Evolutionary conservation across 2,797 vertebrate species (phyloP).

Genomic region (Salmo trutta): DNA sequence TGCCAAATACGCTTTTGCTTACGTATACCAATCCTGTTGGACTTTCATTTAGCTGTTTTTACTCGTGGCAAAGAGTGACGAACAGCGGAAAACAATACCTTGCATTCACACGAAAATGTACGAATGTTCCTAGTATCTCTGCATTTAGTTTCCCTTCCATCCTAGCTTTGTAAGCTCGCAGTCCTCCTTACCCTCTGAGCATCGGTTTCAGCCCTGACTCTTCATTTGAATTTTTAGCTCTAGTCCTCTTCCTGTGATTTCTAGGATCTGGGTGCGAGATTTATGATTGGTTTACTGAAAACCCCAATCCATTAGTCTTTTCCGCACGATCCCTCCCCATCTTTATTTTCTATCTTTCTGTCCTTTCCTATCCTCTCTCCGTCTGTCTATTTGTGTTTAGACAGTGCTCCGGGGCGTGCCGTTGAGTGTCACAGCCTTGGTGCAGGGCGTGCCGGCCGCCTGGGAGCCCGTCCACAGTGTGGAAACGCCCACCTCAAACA

Average conservation of each 20-base stretch:
- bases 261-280: conserved; percentile 53
- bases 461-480: conserved; percentile 82
- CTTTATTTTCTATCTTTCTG: conserved; percentile 11
- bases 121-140: conserved; percentile 22
- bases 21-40: conserved; percentile 28
- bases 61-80: not conserved
- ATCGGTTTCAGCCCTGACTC: conserved; percentile 34
- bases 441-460: conserved; percentile 81
- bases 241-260: conserved; percentile 42
- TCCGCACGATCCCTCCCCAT: conserved; percentile 54
- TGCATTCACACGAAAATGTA: conserved; percentile 43
- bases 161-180: conserved; percentile 33
- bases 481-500: conserved; percentile 94
- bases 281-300: conserved; percentile 47
- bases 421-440: conserved; percentile 91
- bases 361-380: conserved; percentile 22
- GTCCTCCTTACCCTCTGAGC: conserved; percentile 19
- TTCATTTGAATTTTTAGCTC: conserved; percentile 20
- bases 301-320: conserved; percentile 59
- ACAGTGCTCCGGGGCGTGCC: conserved; percentile 92
- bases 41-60: conserved; percentile 30
- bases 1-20: conserved; percentile 11
- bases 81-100: conserved; percentile 41
- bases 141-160: conserved; percentile 52
- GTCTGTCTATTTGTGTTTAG: conserved; percentile 69